phyloP scores from a whole-genome alignment of 2,113 vertebrate genomes.

The Brachyhypopomus gauderio region DNA sequence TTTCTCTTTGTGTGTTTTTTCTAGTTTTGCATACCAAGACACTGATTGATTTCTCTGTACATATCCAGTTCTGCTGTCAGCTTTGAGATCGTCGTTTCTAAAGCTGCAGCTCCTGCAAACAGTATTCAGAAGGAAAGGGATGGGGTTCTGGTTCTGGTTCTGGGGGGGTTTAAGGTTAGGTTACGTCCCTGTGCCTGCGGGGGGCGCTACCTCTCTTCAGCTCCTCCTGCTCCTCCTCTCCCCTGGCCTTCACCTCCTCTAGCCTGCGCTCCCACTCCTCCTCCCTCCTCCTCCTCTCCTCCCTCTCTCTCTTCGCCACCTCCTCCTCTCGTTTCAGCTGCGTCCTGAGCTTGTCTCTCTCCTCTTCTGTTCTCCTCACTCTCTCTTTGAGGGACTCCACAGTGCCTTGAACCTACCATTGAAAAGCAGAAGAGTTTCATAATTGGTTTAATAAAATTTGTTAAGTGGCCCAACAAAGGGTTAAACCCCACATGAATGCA shows the following conservation, averaged over 20 bases:
- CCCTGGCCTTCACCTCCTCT: slow-evolving; percentile 61
- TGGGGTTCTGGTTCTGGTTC: neutral
- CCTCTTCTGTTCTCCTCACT: slow-evolving; percentile 66
- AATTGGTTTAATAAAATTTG: too few relatives aligned
- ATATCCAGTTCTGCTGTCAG: slow-evolving; percentile 73
- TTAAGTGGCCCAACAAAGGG: too few relatives aligned
- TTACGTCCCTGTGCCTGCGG: neutral
- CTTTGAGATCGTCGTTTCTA: slow-evolving; percentile 70
- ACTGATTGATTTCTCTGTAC: slow-evolving; percentile 69
- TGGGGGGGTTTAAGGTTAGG: too few relatives aligned
- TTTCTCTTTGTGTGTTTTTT: too few relatives aligned
- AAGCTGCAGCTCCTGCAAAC: slow-evolving; percentile 62
- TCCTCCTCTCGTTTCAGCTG: slow-evolving; percentile 65
- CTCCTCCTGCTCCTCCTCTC: slow-evolving; percentile 68
- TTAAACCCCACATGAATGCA: too few relatives aligned
- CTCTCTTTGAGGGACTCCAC: slow-evolving; percentile 74
- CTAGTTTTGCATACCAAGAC: slow-evolving; percentile 55
- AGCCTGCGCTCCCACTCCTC: slow-evolving; percentile 71
- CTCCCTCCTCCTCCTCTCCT: slow-evolving; percentile 61
- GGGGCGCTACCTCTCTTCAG: slow-evolving; percentile 73
- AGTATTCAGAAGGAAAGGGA: neutral
- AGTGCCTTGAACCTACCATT: slow-evolving; percentile 71
- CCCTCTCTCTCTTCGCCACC: slow-evolving; percentile 67
- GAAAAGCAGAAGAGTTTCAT: neutral
- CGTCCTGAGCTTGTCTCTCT: slow-evolving; percentile 68